Conservation (phyloP, 2,888 invertebrate species). For the Chesias legatella region DNA sequence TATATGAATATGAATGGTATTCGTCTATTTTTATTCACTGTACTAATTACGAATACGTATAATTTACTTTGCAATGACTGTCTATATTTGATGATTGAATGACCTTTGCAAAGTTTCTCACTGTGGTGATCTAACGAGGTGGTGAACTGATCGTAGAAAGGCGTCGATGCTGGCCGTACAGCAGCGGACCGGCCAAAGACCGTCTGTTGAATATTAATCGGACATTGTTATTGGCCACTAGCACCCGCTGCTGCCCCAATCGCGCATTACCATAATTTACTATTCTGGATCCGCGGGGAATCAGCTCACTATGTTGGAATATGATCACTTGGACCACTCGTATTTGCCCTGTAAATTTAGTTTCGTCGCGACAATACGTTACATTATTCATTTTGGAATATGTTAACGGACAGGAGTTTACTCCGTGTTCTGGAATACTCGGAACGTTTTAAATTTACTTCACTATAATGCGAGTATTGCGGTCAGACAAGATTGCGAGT, state of each 20-base stretch:
- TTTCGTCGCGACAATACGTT: slow-evolving; percentile 49
- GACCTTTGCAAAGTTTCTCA: slow-evolving; percentile 24
- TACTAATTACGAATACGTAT: no score
- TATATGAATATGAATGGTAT: no score
- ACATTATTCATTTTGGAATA: slow-evolving; percentile 60
- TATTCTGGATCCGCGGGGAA: slow-evolving; percentile 77
- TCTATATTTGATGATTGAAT: background rate
- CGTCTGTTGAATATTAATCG: slow-evolving; percentile 79
- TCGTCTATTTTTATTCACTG: no score
- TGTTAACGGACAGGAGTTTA: slow-evolving; percentile 42
- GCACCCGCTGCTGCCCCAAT: slow-evolving; percentile 77
- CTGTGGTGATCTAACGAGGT: slow-evolving; percentile 43
- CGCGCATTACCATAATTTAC: slow-evolving; percentile 80
- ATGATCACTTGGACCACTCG: slow-evolving; percentile 64
- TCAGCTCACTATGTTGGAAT: slow-evolving; percentile 70
- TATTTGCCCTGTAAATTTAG: slow-evolving; percentile 61
- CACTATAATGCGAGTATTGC: slow-evolving; percentile 8
- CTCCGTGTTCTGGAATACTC: slow-evolving; percentile 43
- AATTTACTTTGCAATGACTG: slow-evolving; percentile 15
- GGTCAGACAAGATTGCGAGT: no score
- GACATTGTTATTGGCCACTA: slow-evolving; percentile 79
- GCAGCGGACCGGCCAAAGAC: slow-evolving; percentile 63
- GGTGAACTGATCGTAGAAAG: slow-evolving; percentile 56
- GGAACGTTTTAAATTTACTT: slow-evolving; percentile 25
- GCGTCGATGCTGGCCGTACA: slow-evolving; percentile 59